phyloP scores from a whole-genome alignment of 2,888 invertebrate genomes.

The Pyrgus malvae region DNA sequence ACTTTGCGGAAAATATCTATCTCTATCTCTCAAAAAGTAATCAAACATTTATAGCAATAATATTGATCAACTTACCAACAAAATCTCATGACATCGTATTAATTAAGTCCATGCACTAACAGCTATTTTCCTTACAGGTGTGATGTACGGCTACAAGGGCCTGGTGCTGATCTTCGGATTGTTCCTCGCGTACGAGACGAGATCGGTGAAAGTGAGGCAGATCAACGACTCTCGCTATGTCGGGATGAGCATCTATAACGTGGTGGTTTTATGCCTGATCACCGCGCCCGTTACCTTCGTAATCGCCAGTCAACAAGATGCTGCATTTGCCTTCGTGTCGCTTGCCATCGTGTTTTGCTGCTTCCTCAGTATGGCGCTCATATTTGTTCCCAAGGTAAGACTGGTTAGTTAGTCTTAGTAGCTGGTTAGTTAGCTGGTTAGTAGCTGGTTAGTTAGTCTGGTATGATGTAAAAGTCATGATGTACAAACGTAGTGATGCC shows the following conservation, averaged over 20 bases:
- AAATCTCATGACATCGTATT: no score
- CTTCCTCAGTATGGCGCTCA: slow-evolving; percentile 98
- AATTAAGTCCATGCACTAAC: no score
- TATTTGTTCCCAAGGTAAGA: slow-evolving; percentile 98
- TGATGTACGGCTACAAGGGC: slow-evolving; percentile 98
- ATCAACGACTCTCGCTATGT: slow-evolving; percentile 99
- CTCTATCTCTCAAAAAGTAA: no score
- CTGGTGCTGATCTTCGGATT: slow-evolving; percentile 97
- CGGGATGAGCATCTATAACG: slow-evolving; percentile 99
- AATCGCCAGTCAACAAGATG: slow-evolving; percentile 98
- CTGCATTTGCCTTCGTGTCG: slow-evolving; percentile 97
- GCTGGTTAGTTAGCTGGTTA: no score
- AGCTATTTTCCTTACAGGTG: slow-evolving; percentile 86
- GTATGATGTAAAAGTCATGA: no score
- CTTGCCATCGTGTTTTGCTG: slow-evolving; percentile 98
- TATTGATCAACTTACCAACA: neutral
- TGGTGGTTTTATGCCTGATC: slow-evolving; percentile 98
- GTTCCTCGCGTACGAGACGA: slow-evolving; percentile 98
- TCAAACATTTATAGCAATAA: no score
- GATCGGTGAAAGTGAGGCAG: slow-evolving; percentile 97
- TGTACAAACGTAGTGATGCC: slow-evolving; percentile 99
- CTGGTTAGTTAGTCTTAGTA: neutral
- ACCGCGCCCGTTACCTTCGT: slow-evolving; percentile 99
- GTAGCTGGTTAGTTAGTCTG: no score
- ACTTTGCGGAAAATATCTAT: no score